phyloP scores from a whole-genome alignment of 2,113 vertebrate genomes.

The Cyphomyrus discorhynchus region DNA sequence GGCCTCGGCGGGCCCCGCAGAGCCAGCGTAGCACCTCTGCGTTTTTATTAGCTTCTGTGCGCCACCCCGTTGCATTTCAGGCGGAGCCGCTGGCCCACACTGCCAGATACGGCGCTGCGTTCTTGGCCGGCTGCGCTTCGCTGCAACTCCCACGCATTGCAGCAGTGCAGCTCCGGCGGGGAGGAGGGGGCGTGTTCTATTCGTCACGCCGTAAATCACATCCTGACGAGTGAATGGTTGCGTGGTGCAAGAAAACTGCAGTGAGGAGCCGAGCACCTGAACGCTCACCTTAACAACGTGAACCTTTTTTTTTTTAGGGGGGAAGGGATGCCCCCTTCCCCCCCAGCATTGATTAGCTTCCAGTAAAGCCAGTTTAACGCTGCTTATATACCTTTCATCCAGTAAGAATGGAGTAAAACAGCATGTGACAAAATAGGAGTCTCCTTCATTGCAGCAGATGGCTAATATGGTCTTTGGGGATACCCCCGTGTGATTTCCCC shows the following conservation, averaged over 20 bases:
- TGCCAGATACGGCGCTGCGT: not conserved
- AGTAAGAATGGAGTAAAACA: not conserved
- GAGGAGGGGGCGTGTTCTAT: not conserved
- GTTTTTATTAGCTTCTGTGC: not conserved
- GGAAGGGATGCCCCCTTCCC: not conserved
- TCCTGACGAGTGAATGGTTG: not conserved
- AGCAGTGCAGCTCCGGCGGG: not conserved
- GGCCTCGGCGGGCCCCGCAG: not conserved
- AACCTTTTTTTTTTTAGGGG: not conserved
- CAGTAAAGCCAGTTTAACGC: not conserved
- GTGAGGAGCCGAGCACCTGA: not conserved
- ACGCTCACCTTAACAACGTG: not conserved
- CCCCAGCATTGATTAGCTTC: not conserved
- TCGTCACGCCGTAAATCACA: not conserved
- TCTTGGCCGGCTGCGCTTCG: not conserved
- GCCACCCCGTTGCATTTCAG: not conserved
- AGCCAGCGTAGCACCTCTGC: not conserved
- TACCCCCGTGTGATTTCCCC: conserved; percentile 1
- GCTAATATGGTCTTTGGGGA: not conserved
- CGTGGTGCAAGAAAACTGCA: not conserved
- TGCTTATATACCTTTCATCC: not conserved
- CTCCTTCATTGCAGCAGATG: conserved; percentile 8
- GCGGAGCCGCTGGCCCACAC: not conserved
- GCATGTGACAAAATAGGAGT: not conserved
- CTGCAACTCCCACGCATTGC: conserved; percentile 1